These are phyloP conservation scores for Salvelinus fontinalis DNA, from an alignment of 2,113 vertebrate genomes.

Conservation along the genomic window DNA sequence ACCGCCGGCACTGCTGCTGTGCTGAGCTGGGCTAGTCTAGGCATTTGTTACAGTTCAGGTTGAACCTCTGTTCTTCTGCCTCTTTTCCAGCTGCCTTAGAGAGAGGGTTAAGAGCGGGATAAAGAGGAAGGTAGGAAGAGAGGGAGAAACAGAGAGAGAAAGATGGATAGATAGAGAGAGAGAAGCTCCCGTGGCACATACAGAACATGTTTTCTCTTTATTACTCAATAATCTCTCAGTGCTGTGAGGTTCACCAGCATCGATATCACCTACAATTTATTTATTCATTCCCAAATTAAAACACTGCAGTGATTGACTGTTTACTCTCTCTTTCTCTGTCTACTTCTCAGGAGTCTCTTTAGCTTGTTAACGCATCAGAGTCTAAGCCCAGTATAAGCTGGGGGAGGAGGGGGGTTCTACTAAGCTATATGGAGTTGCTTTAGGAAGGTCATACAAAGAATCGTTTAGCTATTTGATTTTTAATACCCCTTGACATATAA, in stretches of 20 bases:
- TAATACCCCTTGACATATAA: too few relatives aligned
- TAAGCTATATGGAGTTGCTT: too few relatives aligned
- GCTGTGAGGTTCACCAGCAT: conserved; percentile 53
- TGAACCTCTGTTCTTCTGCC: conserved; percentile 4
- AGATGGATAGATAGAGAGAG: not conserved
- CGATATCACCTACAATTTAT: conserved; percentile 58
- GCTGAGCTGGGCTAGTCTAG: not conserved
- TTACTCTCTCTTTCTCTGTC: conserved; percentile 2
- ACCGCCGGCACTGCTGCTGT: not conserved
- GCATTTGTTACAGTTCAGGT: conserved; percentile 13
- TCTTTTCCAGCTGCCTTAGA: conserved; percentile 5
- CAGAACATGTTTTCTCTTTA: conserved; percentile 54
- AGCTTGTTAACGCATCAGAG: not conserved
- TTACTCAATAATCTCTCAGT: conserved; percentile 66
- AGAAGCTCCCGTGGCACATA: conserved; percentile 48
- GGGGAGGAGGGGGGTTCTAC: too few relatives aligned
- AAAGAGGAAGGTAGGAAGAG: not conserved
- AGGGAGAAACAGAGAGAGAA: not conserved
- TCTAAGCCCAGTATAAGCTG: too few relatives aligned
- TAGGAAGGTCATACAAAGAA: too few relatives aligned
- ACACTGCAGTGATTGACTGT: conserved; percentile 30
- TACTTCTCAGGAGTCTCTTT: not conserved
- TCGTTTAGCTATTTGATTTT: too few relatives aligned
- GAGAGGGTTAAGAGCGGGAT: conserved; percentile 6
- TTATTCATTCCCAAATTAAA: conserved; percentile 43